Evolutionary conservation across 2,113 vertebrate genomes (phyloP), one percentile per base, ranked within the genome.

Genomic region (Rattus rattus): DNA sequence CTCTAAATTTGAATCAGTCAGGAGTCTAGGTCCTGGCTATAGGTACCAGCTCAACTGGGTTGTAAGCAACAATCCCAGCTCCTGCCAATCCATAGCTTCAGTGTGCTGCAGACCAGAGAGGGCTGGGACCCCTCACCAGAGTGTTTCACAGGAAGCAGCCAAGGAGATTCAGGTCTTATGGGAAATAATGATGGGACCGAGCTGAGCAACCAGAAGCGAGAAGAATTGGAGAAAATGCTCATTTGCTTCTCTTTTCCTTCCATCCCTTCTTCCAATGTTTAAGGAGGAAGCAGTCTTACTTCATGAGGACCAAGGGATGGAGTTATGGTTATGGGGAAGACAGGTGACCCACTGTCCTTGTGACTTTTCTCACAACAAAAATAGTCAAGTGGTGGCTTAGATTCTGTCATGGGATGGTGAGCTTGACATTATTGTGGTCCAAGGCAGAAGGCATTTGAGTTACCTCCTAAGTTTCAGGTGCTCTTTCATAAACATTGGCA

Each of bases 311-410:
- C 26, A 28, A 63, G 1, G 30, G 17, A 54, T 56, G 39, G 47
- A 26, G 8, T 63, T 3, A 69, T 1, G 8, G 10, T 63, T 3
- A 72, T 1, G 7, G 43, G 54, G 67, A 88, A 65, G 5, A n/a
- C 7, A 92, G 59, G n/a, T 2, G 12, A 67, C 17, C 56, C 63
- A 33, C 1, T 10, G 2, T 56, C 16, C 33, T 0, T 12, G 24
- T 36, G 83, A 91, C 47, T 86, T 67, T 94, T 90, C 75, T 75
- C 22, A 65, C 52, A 54, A 36, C 33, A 20, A 17, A 81, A 81
- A 43, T 22, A 70, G 20, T 17, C 72, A 26, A 17, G 26, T 59
- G 20, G 9, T 16, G 47, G 28, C 54, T 54, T 33, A 10, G 77
- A 65, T 85, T 30, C 75, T 30, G 33, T 47, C n/a, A 7, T 1